Evolutionary conservation across 2,113 vertebrate species (phyloP), one percentile per base, ranked within the genome.

Genomic region (Xiphias gladius): DNA sequence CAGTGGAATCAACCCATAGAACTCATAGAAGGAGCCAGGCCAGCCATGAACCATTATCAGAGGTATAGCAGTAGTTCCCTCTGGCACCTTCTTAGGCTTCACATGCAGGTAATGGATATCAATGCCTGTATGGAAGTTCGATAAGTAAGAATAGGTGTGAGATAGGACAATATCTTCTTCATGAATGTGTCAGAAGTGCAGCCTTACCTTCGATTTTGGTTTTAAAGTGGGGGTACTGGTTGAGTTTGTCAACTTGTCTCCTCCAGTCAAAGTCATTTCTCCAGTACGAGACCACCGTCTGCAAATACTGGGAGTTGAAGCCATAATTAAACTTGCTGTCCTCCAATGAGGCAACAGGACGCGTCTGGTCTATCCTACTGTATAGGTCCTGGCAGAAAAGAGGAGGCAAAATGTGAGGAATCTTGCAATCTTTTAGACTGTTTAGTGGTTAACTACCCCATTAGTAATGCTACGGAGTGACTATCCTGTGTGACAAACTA

Each of bases 21-120:
- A 98, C 90, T 98, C 96, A 0, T 96, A 98, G 88, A 98, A 97
- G 69, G 97, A 97, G 7, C 97, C 96, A 0, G 97, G 97, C 97
- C 97, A 98, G 70, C 97, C 97, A 0, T 98, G 97, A 22, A 97
- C 95, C 96, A 97, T 95, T 54, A 98, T 91, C 59, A 98, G 89
- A 32, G 97, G 96, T 13, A 91, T 43, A 8, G 91, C 85, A n/a
- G 67, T 69, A 13, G 28, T 86, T 35, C 95, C 96, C 0, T 94
- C 91, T 2, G 94, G 91, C 48, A 96, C 63, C 0, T 82, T 94
- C 62, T 88, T 74, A 17, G 97, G 96, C 61, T 96, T 96, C 89
- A 96, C 95, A 0, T 96, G 97, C 79, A 97, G 78, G 63, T 96
- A 98, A 82, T 98, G 97, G 52, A 97, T 72, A 55, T 96, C 90